Percentiles rank a stretch among this genome's conserved stretches.
phyloP scores from a whole-genome alignment of 2,888 invertebrate species.

The Drosophila neotestacea region DNA sequence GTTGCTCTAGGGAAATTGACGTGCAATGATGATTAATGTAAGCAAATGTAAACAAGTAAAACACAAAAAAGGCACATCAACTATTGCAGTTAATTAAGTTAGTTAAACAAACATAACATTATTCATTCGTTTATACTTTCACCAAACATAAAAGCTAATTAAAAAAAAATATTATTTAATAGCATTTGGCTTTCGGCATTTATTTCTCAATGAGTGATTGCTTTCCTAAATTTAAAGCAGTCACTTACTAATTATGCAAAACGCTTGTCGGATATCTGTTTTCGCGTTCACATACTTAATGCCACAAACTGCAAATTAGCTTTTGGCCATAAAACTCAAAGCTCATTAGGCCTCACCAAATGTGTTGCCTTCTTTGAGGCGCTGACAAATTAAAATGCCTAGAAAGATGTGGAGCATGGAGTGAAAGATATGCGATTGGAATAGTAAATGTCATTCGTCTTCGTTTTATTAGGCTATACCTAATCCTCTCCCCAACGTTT shows the following conservation, averaged over 20 bases:
- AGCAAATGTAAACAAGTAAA: slow-evolving; percentile 6
- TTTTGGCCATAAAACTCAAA: not conserved
- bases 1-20: slow-evolving; percentile 24
- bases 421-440: slow-evolving; percentile 1
- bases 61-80: not conserved
- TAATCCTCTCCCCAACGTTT: slow-evolving; percentile 32
- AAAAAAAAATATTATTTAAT: slow-evolving; percentile 6
- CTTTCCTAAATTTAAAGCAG: not conserved
- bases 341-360: slow-evolving; percentile 38
- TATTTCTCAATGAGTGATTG: not conserved
- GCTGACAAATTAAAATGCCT: slow-evolving; percentile 53
- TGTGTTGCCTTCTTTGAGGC: slow-evolving; percentile 44
- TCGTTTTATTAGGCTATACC: slow-evolving; percentile 63
- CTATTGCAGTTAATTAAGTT: not conserved
- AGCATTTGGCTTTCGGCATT: not conserved
- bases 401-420: slow-evolving; percentile 18
- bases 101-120: slow-evolving; percentile 1
- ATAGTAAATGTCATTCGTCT: slow-evolving; percentile 59
- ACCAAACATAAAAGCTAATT: slow-evolving; percentile 4
- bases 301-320: slow-evolving; percentile 17
- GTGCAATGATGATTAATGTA: slow-evolving; percentile 18
- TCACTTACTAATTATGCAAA: slow-evolving; percentile 18
- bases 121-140: slow-evolving; percentile 2
- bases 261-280: slow-evolving; percentile 2
- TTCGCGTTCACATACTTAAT: not conserved